Evolutionary conservation across 2,888 invertebrate species (phyloP), one percentile per base, ranked within the genome.

Genomic region (Spilosoma lubricipeda): DNA sequence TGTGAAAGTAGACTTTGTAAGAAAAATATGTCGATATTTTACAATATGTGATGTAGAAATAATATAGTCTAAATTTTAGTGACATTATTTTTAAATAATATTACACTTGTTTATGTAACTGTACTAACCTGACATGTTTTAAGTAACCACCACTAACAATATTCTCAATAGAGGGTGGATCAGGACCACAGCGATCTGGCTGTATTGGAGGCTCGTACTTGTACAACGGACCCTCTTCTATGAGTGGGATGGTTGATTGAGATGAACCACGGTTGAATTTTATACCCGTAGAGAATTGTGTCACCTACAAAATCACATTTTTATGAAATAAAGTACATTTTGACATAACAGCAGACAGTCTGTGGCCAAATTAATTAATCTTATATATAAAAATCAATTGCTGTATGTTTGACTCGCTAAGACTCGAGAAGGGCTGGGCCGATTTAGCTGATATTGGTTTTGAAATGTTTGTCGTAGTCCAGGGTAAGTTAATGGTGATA

Each of bases 221-320:
- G 88, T 97, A 99, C 0, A 97, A 87, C 0, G 98, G 98, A 0
- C 97, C 98, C 87, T 98, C 98, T 71, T 98, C 98, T 8, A 97
- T 94, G 81, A 97, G 96, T 0, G 98, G 97, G 3, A 98, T 91
- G 0, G 97, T 97, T 63, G 97, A 97, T 30, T 96, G 95, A 13
- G 97, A 96, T 0, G 96, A 93, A 7, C 97, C 97, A 69, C 97
- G 95, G 0, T 97, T 97, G 91, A 99, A 97, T 90, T 98, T 97
- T 11, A 99, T 98, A 30, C 99, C 99, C 0, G 98, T 97, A 0
- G 99, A 98, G 93, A 99, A 99, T 81, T 98, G 97, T 1, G 97
- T 97, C 0, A 96, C 96, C 95, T 96, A 88, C 0, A 86, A 85
- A 66, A 30, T 27, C 0, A 27, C 48, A 59, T 56, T 56, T n/a